A percentile compares a stretch with the other conserved stretches of the same genome.
Conservation (phyloP, 2,797 vertebrate genomes). For the Girardinus metallicus region DNA sequence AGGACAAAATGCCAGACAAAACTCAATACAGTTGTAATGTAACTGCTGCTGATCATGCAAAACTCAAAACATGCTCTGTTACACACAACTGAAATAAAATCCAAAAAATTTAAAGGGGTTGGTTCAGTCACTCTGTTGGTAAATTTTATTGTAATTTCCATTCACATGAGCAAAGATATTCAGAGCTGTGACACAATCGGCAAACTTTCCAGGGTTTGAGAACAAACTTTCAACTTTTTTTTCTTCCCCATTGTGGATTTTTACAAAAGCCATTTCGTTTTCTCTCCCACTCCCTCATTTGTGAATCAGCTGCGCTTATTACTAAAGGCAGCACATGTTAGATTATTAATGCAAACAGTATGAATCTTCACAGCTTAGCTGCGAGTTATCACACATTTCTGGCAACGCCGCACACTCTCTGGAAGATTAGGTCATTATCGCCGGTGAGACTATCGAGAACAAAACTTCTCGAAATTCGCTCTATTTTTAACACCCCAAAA, state of each 20-base stretch:
- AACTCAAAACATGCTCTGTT: neutral
- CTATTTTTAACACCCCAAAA: neutral
- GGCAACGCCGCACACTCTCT: constrained; percentile 27
- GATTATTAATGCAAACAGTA: constrained; percentile 52
- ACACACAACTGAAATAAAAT: neutral
- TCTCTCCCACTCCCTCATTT: constrained; percentile 31
- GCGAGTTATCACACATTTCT: constrained; percentile 59
- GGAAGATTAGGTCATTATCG: constrained; percentile 42
- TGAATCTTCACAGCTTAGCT: constrained; percentile 54
- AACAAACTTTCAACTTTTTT: neutral
- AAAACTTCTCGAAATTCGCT: constrained; percentile 5
- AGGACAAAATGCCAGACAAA: neutral
- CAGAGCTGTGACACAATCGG: neutral
- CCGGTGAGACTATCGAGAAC: constrained; percentile 22
- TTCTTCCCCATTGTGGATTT: neutral
- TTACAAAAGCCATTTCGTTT: neutral
- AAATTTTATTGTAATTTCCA: neutral
- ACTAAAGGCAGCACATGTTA: constrained; percentile 41
- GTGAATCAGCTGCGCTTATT: constrained; percentile 40
- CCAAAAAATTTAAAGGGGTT: neutral
- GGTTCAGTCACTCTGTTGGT: neutral
- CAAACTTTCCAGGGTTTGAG: neutral
- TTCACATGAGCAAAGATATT: neutral
- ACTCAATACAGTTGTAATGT: too few species aligned
- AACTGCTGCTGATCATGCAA: neutral